Conservation (phyloP, 2,797 vertebrate genomes). For the Diplodus puntazzo region DNA sequence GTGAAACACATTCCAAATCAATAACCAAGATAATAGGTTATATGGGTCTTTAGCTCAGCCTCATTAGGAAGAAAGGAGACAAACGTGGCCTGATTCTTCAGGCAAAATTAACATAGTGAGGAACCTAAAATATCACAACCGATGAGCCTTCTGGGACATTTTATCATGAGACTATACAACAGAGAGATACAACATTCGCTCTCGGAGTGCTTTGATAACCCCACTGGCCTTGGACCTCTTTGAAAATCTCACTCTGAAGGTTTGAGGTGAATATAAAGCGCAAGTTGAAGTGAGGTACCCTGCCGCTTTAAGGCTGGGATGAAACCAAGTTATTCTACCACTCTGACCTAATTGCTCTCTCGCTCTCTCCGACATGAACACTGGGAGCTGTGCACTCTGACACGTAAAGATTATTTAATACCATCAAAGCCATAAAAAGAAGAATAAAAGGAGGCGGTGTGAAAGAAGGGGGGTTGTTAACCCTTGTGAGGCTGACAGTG, state of each 20-base stretch:
- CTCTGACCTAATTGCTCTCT: slow-evolving; percentile 85
- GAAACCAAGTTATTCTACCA: slow-evolving; percentile 77
- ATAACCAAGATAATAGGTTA: slow-evolving; percentile 77
- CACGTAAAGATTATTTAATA: slow-evolving; percentile 88
- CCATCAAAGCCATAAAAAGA: slow-evolving; percentile 85
- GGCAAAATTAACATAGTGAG: slow-evolving; percentile 79
- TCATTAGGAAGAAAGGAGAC: slow-evolving; percentile 77
- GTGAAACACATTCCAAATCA: slow-evolving; percentile 64
- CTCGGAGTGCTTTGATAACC: slow-evolving; percentile 69
- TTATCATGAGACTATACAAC: slow-evolving; percentile 68
- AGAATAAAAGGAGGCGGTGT: slow-evolving; percentile 73
- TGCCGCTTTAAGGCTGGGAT: slow-evolving; percentile 80
- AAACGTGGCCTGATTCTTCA: slow-evolving; percentile 82
- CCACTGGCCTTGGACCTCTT: slow-evolving; percentile 70
- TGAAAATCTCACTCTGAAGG: slow-evolving; percentile 64
- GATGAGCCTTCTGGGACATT: slow-evolving; percentile 76
- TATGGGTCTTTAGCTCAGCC: slow-evolving; percentile 76
- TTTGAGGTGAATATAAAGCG: slow-evolving; percentile 74
- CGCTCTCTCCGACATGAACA: slow-evolving; percentile 74
- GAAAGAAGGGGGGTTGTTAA: slow-evolving; percentile 56
- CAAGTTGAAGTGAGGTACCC: slow-evolving; percentile 55
- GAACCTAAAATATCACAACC: slow-evolving; percentile 81
- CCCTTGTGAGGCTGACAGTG: slow-evolving; percentile 46
- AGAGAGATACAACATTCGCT: slow-evolving; percentile 59
- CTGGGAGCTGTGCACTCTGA: slow-evolving; percentile 81